A percentile compares a stretch with the other conserved stretches of the same genome.
phyloP scores from a whole-genome alignment of 2,113 vertebrate species.

The Raja brachyura region DNA sequence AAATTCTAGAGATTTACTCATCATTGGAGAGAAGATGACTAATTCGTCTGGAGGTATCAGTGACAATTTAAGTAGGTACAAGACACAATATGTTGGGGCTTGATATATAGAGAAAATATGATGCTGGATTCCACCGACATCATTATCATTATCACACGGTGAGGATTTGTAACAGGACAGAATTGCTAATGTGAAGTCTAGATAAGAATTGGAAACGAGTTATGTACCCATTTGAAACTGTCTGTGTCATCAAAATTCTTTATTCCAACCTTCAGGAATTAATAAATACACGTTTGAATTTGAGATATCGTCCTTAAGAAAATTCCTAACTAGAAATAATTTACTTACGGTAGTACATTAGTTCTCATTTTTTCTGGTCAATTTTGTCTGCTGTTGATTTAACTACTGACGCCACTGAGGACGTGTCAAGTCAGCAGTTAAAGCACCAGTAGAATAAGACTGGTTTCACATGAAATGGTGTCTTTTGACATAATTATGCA shows the following conservation, averaged over 20 bases:
- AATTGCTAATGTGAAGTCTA: background rate
- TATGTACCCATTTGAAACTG: background rate
- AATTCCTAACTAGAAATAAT: too few relatives aligned
- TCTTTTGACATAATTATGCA: background rate
- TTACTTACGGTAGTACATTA: too few relatives aligned
- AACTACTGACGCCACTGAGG: too few relatives aligned
- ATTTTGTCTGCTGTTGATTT: too few relatives aligned
- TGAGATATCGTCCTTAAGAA: too few relatives aligned
- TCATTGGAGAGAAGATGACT: background rate
- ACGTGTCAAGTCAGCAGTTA: background rate
- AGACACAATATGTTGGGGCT: background rate
- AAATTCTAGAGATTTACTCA: background rate
- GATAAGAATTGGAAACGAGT: background rate
- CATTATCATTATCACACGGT: background rate
- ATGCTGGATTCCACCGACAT: background rate
- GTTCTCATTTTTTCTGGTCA: too few relatives aligned
- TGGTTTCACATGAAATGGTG: background rate
- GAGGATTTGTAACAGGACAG: background rate
- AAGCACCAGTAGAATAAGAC: background rate
- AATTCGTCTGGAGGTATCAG: constrained; percentile 3
- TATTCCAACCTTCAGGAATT: background rate
- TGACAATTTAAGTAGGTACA: background rate
- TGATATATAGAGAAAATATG: constrained; percentile 21
- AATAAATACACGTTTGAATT: background rate
- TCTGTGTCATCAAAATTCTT: background rate